Conservation (phyloP, 2,113 vertebrate species). For the Leptocoma aspasia region DNA sequence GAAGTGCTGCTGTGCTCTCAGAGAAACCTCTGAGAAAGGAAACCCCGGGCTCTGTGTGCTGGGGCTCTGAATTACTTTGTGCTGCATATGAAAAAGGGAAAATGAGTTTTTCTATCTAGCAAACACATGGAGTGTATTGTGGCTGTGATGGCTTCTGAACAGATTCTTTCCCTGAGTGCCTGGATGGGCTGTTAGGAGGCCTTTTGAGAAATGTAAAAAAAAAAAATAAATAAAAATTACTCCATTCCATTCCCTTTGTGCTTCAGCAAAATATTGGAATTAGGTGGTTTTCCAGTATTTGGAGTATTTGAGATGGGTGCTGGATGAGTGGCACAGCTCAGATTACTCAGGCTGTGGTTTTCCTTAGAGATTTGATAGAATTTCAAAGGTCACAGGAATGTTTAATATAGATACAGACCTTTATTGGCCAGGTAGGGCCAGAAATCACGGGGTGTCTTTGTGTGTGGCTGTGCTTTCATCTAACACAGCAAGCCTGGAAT, state of each 20-base stretch:
- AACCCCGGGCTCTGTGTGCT: not conserved
- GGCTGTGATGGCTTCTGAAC: not conserved
- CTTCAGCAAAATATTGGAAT: not conserved
- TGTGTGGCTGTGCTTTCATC: not conserved
- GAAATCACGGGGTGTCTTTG: not conserved
- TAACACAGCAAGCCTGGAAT: not conserved
- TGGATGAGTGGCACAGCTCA: not conserved
- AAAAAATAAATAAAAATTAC: not conserved
- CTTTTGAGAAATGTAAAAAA: not conserved
- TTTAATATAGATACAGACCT: not conserved
- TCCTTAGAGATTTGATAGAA: not conserved
- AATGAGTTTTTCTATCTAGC: not conserved
- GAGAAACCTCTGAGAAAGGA: not conserved
- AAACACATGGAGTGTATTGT: not conserved
- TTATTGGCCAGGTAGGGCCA: not conserved
- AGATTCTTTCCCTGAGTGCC: not conserved
- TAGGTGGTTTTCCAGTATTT: not conserved
- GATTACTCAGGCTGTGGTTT: not conserved
- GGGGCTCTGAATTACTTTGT: not conserved
- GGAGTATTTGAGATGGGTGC: not conserved
- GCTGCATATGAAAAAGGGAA: not conserved
- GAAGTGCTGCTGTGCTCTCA: not conserved
- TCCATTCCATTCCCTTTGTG: not conserved
- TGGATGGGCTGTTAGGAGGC: not conserved
- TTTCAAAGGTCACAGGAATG: not conserved